Base-by-base conservation (phyloP, 2,888 invertebrate species). In the Ischnus inquisitorius region DNA sequence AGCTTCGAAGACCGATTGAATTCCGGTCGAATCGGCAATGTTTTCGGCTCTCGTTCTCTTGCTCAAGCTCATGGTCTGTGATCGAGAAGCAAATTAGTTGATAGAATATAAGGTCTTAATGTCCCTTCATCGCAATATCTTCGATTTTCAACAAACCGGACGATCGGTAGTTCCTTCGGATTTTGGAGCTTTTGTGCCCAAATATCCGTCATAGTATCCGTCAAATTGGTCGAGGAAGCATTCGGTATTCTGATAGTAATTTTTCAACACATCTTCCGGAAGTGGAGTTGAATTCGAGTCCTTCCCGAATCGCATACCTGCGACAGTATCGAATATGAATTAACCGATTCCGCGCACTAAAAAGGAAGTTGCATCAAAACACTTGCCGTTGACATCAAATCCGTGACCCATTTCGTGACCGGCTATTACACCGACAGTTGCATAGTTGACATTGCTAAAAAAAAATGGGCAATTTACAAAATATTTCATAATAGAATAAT, bases 21-120 rank as follows among this genome's bases (percentile, higher is more conserved):
- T 94, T 0, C 97, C 97, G 79, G 97, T 97, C 93, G 97, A 97
- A 94, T 97, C 97, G 0, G 97, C 97, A 81, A 97, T 97, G 94
- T 97, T 97, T 94, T 97, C 97, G 12, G 67, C 75, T 8, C 67
- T 64, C 12, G 83, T 83, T 57, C 25, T 1, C 16, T 10, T 12
- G 34, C 84, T 74, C n/a, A 16, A 19, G 12, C 4, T 10, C 2
- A 12, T 54, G 12, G 6, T 19, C 54, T 54, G 22, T 12, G 22
- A 19, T 8, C 43, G 8, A 41, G 12, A 2, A n/a, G n/a, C 51
- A 16, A 16, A 68, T 8, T 8, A 14, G 3, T 25, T 5, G 12
- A 8, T 22, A 48, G 16, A 48, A 5, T n/a, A 51, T 51, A 22
- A 25, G 0, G 12, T 14, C 25, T 68, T 3, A 2, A 39, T 16